These are phyloP conservation scores for Epizoanthus stellaris DNA, from an alignment of 92 coral and sea anemone genomes.

Conservation along the genomic window DNA sequence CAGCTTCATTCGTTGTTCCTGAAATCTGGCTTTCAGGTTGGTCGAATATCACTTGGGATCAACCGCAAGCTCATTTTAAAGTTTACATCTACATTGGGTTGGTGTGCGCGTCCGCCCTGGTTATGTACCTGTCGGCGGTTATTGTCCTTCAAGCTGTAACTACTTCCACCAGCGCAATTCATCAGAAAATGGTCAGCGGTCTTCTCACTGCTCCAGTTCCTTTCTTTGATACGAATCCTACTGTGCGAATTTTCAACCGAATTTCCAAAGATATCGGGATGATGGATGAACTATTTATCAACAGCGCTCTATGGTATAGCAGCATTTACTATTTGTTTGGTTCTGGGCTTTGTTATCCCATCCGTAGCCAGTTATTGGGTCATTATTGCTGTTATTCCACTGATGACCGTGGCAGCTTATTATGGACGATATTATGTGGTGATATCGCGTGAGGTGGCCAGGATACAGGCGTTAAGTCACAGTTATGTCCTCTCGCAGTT, in stretches of 20 bases:
- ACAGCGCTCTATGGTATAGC: neutral
- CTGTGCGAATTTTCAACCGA: too few species aligned
- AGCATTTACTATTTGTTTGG: neutral
- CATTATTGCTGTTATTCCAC: too few species aligned
- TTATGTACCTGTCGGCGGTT: neutral
- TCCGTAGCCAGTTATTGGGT: neutral
- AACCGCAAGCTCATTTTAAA: neutral
- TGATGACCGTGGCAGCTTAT: too few species aligned
- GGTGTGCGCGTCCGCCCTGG: neutral
- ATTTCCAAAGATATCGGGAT: neutral
- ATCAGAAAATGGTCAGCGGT: slow-evolving; percentile 21
- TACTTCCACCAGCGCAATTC: neutral
- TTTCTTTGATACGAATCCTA: too few species aligned
- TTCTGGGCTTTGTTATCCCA: neutral
- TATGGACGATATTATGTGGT: too few species aligned
- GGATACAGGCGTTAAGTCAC: slow-evolving; percentile 7
- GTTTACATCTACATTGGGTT: neutral
- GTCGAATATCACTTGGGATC: slow-evolving; percentile 13
- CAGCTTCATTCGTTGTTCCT: slow-evolving; percentile 15
- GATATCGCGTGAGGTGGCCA: too few species aligned
- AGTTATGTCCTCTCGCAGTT: slow-evolving; percentile 8
- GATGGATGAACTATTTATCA: neutral
- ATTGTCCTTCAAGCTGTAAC: slow-evolving; percentile 5
- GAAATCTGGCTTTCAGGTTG: slow-evolving; percentile 25
- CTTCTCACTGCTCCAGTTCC: neutral